Conservation (phyloP, 2,113 vertebrate genomes). For the Eulemur rufifrons region DNA sequence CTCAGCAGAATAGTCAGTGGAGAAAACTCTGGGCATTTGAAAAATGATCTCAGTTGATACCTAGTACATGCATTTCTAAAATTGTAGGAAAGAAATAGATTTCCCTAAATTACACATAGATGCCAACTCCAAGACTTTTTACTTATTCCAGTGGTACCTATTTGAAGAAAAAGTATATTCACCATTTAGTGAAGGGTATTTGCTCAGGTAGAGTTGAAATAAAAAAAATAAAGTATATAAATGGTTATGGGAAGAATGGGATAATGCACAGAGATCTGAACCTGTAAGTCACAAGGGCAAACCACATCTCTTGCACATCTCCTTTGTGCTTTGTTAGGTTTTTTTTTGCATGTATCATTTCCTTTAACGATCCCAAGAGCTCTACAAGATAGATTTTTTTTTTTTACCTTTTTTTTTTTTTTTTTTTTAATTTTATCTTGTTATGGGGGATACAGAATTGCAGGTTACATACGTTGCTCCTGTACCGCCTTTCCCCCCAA, state of each 20-base stretch:
- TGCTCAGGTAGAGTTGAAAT: neutral
- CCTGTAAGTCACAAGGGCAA: neutral
- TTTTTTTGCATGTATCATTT: neutral
- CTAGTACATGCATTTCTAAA: neutral
- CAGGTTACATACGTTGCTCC: too few relatives aligned
- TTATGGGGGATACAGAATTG: too few relatives aligned
- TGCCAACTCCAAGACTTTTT: neutral
- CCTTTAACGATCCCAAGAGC: neutral
- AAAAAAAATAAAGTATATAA: neutral
- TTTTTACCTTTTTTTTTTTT: too few relatives aligned
- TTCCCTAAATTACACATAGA: neutral
- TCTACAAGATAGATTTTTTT: neutral
- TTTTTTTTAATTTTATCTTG: too few relatives aligned
- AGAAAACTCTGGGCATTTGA: neutral
- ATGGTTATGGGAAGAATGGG: neutral
- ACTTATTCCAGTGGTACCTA: neutral
- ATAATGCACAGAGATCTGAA: neutral
- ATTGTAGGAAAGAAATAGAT: neutral
- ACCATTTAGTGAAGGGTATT: neutral
- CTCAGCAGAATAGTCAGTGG: neutral
- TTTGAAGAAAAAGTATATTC: neutral
- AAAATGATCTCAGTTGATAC: neutral
- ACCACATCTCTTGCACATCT: fast-evolving
- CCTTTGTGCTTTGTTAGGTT: neutral
- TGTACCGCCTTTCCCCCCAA: too few relatives aligned